Conservation (phyloP, 2,888 invertebrate species). For the Lithophane socia region DNA sequence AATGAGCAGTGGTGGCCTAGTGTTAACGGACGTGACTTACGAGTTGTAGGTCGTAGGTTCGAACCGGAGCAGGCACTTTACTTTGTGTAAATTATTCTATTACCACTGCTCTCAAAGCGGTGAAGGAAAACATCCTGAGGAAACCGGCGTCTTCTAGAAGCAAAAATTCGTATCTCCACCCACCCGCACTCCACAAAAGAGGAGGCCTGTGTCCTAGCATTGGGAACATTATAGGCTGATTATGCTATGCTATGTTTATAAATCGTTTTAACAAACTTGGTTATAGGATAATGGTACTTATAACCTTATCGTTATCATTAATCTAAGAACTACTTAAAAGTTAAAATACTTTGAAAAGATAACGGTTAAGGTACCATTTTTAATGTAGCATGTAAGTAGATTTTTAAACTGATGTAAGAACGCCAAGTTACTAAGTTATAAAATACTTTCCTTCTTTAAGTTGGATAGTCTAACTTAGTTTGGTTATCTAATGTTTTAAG, state of each 20-base stretch:
- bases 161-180: too few relatives aligned
- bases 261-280: neutral
- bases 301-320: conserved; percentile 19
- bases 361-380: conserved; percentile 20
- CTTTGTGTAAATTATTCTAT: too few relatives aligned
- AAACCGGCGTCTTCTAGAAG: too few relatives aligned
- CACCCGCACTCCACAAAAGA: too few relatives aligned
- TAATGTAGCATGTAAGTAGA: conserved; percentile 43
- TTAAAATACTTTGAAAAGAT: conserved; percentile 41
- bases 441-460: conserved; percentile 37
- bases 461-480: conserved; percentile 39
- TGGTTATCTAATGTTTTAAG: conserved; percentile 20
- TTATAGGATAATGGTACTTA: neutral
- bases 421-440: conserved; percentile 11
- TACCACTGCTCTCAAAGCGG: too few relatives aligned
- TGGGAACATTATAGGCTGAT: too few relatives aligned
- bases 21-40: too few relatives aligned
- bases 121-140: too few relatives aligned
- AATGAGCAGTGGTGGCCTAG: too few relatives aligned
- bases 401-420: conserved; percentile 34
- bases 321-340: conserved; percentile 27
- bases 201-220: too few relatives aligned
- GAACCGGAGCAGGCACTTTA: too few relatives aligned
- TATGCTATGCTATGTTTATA: neutral
- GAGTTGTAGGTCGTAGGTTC: too few relatives aligned